Evolutionary conservation across 2,113 vertebrate genomes (phyloP).

Genomic region (Anser cygnoides): DNA sequence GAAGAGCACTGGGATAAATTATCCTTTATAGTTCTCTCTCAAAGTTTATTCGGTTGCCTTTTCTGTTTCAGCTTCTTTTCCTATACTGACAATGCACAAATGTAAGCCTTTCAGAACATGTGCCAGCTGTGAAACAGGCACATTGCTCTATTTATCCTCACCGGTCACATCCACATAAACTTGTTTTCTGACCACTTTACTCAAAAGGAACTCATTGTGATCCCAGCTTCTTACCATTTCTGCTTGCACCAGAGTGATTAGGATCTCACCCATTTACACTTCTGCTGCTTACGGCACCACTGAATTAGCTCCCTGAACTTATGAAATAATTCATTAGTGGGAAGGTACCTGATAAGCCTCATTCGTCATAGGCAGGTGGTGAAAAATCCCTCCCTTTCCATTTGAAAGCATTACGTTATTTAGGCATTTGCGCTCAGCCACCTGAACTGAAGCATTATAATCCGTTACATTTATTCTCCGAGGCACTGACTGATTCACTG

Average conservation of each 20-base stretch:
- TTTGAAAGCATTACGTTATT: background rate
- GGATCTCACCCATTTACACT: background rate
- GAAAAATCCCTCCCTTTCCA: background rate
- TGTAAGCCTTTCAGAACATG: background rate
- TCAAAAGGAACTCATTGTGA: background rate
- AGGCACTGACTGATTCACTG: background rate
- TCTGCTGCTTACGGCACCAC: background rate
- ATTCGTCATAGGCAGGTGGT: background rate
- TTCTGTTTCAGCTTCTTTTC: background rate
- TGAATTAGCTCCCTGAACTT: background rate
- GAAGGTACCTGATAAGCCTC: background rate
- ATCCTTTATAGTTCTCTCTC: background rate
- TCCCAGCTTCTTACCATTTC: background rate
- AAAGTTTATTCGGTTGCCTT: background rate
- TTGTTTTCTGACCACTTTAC: background rate
- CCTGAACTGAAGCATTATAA: background rate
- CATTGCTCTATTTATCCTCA: background rate
- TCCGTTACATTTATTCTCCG: background rate
- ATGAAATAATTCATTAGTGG: background rate
- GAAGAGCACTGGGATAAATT: background rate
- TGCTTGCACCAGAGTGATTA: background rate
- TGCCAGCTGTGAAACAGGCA: background rate
- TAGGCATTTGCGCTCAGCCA: background rate
- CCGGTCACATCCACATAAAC: background rate
- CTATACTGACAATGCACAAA: background rate